Conservation (phyloP, 2,888 invertebrate species). For the Pyrrhosoma nymphula region DNA sequence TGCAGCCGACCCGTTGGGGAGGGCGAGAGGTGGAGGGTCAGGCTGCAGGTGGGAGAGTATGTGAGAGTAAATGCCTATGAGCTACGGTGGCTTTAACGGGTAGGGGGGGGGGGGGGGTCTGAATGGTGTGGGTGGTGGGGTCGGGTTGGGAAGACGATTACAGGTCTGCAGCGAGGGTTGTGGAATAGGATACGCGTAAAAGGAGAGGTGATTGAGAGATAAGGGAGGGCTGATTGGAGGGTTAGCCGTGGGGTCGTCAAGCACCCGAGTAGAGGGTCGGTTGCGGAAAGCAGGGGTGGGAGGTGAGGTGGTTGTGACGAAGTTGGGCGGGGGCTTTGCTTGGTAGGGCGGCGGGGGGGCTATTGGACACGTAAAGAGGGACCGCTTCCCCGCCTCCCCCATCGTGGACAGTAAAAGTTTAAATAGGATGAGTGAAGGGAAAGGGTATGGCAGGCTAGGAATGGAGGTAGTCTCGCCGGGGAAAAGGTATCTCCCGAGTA, state of each 20-base stretch:
- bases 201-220: constrained; percentile 60
- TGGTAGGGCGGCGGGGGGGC: not conserved
- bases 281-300: not conserved
- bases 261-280: not conserved
- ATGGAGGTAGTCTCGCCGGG: not conserved
- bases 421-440: constrained; percentile 9
- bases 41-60: not conserved
- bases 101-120: not conserved
- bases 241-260: constrained; percentile 14
- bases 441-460: not conserved
- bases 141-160: not conserved
- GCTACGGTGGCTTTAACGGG: constrained; percentile 4
- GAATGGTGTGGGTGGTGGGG: not conserved
- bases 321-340: not conserved
- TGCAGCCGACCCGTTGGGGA: not conserved
- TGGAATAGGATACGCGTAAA: constrained; percentile 6
- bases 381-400: not conserved
- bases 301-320: not conserved
- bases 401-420: constrained; percentile 10
- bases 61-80: not conserved
- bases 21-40: not conserved
- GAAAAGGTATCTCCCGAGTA: not conserved
- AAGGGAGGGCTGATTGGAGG: constrained; percentile 60
- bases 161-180: not conserved
- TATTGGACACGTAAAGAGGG: not conserved